These are phyloP conservation scores for Caenorhabditis remanei DNA, from an alignment of 1,140 invertebrate genomes.

Conservation along the genomic window DNA sequence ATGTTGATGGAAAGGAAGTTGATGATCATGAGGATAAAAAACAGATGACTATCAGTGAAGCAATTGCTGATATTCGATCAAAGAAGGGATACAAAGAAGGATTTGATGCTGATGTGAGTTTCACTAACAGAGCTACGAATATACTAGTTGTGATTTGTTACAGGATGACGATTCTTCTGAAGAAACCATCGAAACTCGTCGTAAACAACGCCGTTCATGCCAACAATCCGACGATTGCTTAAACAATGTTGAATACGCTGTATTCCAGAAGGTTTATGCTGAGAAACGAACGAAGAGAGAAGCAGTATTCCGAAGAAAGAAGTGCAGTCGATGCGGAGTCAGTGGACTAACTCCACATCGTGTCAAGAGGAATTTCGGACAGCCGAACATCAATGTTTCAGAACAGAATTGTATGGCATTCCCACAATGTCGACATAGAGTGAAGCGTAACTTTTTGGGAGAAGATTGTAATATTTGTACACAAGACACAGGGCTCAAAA, in stretches of 20 bases:
- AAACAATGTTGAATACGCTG: conserved; percentile 68
- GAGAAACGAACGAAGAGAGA: conserved; percentile 64
- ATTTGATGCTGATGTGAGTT: conserved; percentile 51
- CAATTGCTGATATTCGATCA: conserved; percentile 63
- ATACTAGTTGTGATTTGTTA: background rate
- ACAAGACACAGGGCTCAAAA: conserved; percentile 53
- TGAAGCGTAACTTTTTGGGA: conserved; percentile 67
- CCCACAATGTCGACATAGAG: conserved; percentile 68
- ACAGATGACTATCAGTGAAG: conserved; percentile 58
- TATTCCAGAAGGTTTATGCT: conserved; percentile 68
- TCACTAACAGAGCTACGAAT: background rate
- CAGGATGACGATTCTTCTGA: conserved; percentile 39
- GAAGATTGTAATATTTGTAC: conserved; percentile 68
- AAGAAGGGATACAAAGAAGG: conserved; percentile 64
- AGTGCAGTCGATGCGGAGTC: conserved; percentile 63
- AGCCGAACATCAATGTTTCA: conserved; percentile 71
- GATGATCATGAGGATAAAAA: conserved; percentile 16
- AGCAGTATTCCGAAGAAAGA: conserved; percentile 54
- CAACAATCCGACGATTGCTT: conserved; percentile 70
- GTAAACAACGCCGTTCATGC: conserved; percentile 60
- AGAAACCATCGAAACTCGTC: conserved; percentile 47
- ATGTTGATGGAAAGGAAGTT: background rate
- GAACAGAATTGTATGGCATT: conserved; percentile 70
- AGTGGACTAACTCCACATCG: conserved; percentile 41
- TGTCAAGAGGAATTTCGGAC: conserved; percentile 68